phyloP scores from a whole-genome alignment of 1,140 invertebrate species.

The Babylonia areolata region DNA sequence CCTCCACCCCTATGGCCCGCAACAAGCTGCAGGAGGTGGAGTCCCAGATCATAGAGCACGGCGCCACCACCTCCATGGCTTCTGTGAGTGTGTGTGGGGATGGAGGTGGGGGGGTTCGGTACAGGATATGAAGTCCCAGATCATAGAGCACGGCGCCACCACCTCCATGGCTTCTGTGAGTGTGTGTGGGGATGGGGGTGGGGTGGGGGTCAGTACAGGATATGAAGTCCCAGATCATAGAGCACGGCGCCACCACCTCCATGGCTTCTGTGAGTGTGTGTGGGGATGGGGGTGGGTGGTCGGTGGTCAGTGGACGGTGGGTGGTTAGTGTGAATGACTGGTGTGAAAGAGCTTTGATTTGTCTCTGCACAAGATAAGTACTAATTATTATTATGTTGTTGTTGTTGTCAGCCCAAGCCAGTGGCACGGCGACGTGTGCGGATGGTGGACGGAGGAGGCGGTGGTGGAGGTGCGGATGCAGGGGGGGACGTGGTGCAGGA shows the following conservation, averaged over 20 bases:
- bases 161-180: background rate
- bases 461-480: too few species aligned
- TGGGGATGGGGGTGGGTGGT: background rate
- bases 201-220: background rate
- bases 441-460: conserved; percentile 15
- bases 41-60: background rate
- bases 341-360: too few species aligned
- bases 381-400: too few species aligned
- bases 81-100: conserved; percentile 9
- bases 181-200: background rate
- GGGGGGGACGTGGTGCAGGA: conserved; percentile 58
- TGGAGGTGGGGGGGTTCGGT: background rate
- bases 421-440: conserved; percentile 42
- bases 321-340: too few species aligned
- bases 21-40: conserved; percentile 25
- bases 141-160: background rate
- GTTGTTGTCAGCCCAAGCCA: conserved; percentile 50
- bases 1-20: conserved; percentile 67
- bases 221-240: conserved; percentile 27
- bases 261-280: background rate
- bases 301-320: too few species aligned
- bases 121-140: conserved; percentile 19
- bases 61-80: background rate
- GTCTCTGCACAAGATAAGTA: too few species aligned
- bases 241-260: background rate